These are phyloP conservation scores for Troides aeacus DNA, from an alignment of 2,888 invertebrate species.

Conservation along the genomic window DNA sequence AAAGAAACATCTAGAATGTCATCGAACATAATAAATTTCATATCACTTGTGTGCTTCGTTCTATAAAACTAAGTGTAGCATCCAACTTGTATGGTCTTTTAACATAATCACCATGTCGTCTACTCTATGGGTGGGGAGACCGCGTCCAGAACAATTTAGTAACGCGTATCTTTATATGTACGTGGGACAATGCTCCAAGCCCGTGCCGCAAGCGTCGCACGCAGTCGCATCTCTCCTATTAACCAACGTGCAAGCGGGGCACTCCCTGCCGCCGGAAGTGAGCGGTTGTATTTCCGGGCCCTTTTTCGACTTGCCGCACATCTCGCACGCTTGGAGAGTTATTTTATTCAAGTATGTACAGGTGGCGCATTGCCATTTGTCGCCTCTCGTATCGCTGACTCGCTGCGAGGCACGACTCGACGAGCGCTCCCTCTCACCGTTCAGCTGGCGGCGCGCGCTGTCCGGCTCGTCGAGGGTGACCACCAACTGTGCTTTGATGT, in stretches of 20 bases:
- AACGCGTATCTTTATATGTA: conserved; percentile 77
- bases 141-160: too few relatives aligned
- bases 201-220: conserved; percentile 85
- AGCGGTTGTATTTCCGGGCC: conserved; percentile 83
- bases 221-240: conserved; percentile 82
- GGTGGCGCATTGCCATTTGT: conserved; percentile 84
- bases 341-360: conserved; percentile 85
- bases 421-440: conserved; percentile 49
- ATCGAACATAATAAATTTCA: too few relatives aligned
- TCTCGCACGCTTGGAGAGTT: conserved; percentile 83
- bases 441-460: conserved; percentile 42
- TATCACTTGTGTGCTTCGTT: not conserved
- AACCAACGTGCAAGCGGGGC: conserved; percentile 87
- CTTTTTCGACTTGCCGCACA: conserved; percentile 84
- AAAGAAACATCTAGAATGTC: too few relatives aligned
- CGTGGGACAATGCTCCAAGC: conserved; percentile 86
- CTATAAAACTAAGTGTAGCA: not conserved
- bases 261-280: conserved; percentile 86
- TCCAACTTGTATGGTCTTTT: not conserved
- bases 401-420: conserved; percentile 39
- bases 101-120: not conserved
- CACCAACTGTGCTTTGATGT: conserved; percentile 67
- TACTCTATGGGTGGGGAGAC: too few relatives aligned
- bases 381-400: conserved; percentile 37
- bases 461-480: conserved; percentile 71